A percentile compares a stretch with the other conserved stretches of the same genome.
These are phyloP conservation scores for Eptesicus fuscus DNA, from an alignment of 2,113 vertebrate genomes.

Conservation along the genomic window DNA sequence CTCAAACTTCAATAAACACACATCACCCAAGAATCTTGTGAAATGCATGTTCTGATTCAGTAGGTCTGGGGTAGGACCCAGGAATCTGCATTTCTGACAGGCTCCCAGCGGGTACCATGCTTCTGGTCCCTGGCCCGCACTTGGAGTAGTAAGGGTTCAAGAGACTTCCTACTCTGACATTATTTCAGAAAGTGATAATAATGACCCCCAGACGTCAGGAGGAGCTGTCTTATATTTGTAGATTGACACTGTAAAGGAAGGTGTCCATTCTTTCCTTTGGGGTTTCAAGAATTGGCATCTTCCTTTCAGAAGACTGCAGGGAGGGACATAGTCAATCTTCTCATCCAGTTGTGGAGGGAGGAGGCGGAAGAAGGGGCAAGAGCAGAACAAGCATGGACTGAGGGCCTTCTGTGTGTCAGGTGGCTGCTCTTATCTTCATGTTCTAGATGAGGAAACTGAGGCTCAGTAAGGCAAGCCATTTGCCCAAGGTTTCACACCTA, in stretches of 20 bases:
- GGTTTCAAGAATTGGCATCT: background rate
- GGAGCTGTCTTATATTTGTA: background rate
- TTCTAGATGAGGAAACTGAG: background rate
- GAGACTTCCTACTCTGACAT: background rate
- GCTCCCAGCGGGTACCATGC: too few species aligned
- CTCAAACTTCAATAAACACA: background rate
- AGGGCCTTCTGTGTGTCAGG: background rate
- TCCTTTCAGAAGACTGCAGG: background rate
- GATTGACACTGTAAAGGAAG: background rate
- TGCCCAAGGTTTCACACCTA: background rate
- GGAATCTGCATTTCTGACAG: background rate
- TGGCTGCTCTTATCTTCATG: background rate
- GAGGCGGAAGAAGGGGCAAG: background rate
- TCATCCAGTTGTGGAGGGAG: background rate
- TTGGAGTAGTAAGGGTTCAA: background rate
- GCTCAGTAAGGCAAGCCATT: background rate
- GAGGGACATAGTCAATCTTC: background rate
- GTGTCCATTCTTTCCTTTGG: background rate
- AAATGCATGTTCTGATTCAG: background rate
- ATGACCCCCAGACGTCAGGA: background rate
- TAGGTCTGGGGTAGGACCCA: background rate
- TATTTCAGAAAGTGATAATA: background rate
- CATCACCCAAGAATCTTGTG: background rate
- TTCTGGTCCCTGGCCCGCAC: background rate
- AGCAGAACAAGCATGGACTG: background rate